Percentiles rank a stretch among this genome's conserved stretches.
phyloP scores from a whole-genome alignment of 2,888 invertebrate genomes.

The Pharmacophagus antenor region DNA sequence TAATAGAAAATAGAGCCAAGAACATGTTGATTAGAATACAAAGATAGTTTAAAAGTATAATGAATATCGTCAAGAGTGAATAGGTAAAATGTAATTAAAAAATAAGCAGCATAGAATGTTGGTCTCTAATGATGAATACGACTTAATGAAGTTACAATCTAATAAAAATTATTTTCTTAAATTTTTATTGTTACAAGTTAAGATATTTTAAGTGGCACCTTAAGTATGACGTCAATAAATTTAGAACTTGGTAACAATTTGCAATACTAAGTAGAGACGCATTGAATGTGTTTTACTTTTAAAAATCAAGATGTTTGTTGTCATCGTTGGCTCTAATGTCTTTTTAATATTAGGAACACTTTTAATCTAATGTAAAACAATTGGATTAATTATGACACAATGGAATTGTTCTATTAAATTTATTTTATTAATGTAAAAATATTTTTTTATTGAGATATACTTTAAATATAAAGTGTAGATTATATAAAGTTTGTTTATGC shows the following conservation, averaged over 20 bases:
- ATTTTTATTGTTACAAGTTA: not conserved
- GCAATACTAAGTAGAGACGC: not conserved
- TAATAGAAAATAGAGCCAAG: no score
- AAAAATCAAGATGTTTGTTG: not conserved
- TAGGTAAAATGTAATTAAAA: no score
- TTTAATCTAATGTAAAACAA: not conserved
- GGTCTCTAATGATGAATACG: no score
- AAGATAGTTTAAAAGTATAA: no score
- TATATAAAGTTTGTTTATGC: no score
- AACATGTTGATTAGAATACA: no score
- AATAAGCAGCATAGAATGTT: no score
- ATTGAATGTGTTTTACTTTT: not conserved
- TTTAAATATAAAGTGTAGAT: no score
- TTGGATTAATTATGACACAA: not conserved
- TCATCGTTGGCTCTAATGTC: not conserved
- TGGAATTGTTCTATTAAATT: not conserved
- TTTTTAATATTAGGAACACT: not conserved
- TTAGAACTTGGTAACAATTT: not conserved
- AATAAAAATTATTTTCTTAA: not conserved
- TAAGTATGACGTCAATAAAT: conserved; percentile 3
- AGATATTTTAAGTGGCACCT: not conserved
- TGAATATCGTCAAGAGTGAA: no score
- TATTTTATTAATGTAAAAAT: not conserved
- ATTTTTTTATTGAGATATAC: no score
- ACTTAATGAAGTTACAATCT: no score